These are phyloP conservation scores for Molossus alvarezi DNA, from an alignment of 2,797 vertebrate genomes.

Conservation along the genomic window DNA sequence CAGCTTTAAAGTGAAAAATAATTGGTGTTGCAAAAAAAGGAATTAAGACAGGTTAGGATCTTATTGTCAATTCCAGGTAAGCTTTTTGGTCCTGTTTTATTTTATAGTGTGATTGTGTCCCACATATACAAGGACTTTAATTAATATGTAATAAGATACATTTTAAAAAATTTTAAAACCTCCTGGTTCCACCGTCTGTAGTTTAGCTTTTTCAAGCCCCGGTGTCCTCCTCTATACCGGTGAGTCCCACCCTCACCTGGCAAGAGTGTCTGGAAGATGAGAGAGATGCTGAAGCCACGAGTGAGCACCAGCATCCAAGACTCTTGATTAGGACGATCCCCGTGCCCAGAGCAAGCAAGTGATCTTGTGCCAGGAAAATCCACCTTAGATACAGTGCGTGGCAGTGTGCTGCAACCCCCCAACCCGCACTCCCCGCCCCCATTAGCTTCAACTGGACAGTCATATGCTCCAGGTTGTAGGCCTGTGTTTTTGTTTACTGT, in stretches of 20 bases:
- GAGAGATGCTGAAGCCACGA: neutral
- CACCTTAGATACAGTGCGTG: neutral
- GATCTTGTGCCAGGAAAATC: slow-evolving; percentile 2
- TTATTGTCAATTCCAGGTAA: neutral
- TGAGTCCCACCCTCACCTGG: neutral
- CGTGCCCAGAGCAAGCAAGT: neutral
- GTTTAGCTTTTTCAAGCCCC: neutral
- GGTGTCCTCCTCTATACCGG: neutral
- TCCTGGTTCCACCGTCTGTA: too few species aligned
- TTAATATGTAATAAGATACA: neutral
- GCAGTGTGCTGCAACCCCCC: neutral
- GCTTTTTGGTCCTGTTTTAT: neutral
- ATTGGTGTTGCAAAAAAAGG: neutral
- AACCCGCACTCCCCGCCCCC: rapidly evolving
- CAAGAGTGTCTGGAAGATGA: neutral
- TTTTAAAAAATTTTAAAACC: too few species aligned
- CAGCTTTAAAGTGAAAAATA: neutral
- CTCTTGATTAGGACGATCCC: neutral
- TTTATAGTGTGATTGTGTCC: neutral
- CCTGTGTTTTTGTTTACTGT: neutral
- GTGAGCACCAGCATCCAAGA: neutral
- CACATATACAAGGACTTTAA: neutral
- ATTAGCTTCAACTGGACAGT: neutral
- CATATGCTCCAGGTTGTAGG: neutral
- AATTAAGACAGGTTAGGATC: neutral